These are phyloP conservation scores for Drosophila sproati DNA, from an alignment of 1,140 invertebrate species.

Conservation along the genomic window DNA sequence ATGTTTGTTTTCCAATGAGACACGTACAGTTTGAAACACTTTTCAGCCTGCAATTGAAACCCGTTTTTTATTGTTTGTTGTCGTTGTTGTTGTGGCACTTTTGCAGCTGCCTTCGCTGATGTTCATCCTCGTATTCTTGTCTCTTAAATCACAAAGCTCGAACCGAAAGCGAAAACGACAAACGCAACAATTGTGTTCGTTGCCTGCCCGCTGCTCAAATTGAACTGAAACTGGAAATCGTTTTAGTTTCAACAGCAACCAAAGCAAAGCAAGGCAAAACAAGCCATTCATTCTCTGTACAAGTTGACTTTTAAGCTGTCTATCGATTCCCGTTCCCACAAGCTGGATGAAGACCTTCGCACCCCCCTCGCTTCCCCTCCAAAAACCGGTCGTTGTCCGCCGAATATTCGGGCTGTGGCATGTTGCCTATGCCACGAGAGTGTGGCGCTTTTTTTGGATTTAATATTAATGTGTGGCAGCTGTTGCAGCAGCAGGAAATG, in stretches of 20 bases:
- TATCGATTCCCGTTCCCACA: slow-evolving; percentile 74
- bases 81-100: slow-evolving; percentile 59
- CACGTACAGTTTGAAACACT: slow-evolving; percentile 20
- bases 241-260: slow-evolving; percentile 11
- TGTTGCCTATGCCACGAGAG: slow-evolving; percentile 61
- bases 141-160: slow-evolving; percentile 57
- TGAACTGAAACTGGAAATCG: slow-evolving; percentile 77
- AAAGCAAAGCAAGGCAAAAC: background rate
- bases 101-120: slow-evolving; percentile 67
- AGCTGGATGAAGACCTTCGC: slow-evolving; percentile 35
- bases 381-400: slow-evolving; percentile 72
- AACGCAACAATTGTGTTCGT: slow-evolving; percentile 49
- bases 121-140: slow-evolving; percentile 59
- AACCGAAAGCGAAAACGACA: slow-evolving; percentile 61
- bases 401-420: slow-evolving; percentile 70
- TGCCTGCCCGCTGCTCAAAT: slow-evolving; percentile 72
- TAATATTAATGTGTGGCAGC: slow-evolving; percentile 71
- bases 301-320: slow-evolving; percentile 42
- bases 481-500: slow-evolving; percentile 43
- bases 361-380: background rate
- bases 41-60: slow-evolving; percentile 64
- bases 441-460: slow-evolving; percentile 39
- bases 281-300: slow-evolving; percentile 29
- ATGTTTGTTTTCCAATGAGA: slow-evolving; percentile 6
- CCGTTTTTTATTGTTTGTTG: slow-evolving; percentile 51